phyloP scores from a whole-genome alignment of 1,140 invertebrate species.

The Wiebesia pumilae region DNA sequence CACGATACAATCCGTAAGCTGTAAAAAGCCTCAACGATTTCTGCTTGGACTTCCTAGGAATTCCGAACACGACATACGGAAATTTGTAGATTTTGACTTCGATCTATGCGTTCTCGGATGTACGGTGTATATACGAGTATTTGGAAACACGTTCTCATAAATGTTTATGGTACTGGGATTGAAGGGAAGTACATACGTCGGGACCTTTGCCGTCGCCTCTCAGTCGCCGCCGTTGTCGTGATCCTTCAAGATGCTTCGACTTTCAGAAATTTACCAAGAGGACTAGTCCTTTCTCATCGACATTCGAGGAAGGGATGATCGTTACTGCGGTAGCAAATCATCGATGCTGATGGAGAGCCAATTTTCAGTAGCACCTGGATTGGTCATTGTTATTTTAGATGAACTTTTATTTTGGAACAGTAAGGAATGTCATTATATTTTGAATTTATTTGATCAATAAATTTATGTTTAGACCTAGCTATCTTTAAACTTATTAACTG shows the following conservation, averaged over 20 bases:
- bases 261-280: not conserved
- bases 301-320: slow-evolving; percentile 1
- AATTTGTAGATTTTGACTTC: slow-evolving; percentile 14
- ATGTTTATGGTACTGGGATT: slow-evolving; percentile 42
- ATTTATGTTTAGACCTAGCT: too few species aligned
- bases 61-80: not conserved
- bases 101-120: not conserved
- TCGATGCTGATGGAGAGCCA: not conserved
- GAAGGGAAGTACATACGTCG: slow-evolving; percentile 15
- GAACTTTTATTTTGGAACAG: not conserved
- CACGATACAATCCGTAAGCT: slow-evolving; percentile 11
- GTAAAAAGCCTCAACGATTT: slow-evolving; percentile 30
- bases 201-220: not conserved
- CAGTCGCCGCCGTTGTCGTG: not conserved
- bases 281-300: not conserved
- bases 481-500: too few species aligned
- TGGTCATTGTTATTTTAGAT: not conserved
- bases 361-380: not conserved
- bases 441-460: too few species aligned
- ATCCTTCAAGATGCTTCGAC: not conserved
- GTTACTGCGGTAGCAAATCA: slow-evolving; percentile 1
- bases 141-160: slow-evolving; percentile 29
- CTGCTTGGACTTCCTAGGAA: not conserved
- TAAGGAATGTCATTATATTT: too few species aligned
- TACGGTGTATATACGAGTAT: not conserved